Conservation (phyloP, 2,113 vertebrate species). For the Xerus inauris region DNA sequence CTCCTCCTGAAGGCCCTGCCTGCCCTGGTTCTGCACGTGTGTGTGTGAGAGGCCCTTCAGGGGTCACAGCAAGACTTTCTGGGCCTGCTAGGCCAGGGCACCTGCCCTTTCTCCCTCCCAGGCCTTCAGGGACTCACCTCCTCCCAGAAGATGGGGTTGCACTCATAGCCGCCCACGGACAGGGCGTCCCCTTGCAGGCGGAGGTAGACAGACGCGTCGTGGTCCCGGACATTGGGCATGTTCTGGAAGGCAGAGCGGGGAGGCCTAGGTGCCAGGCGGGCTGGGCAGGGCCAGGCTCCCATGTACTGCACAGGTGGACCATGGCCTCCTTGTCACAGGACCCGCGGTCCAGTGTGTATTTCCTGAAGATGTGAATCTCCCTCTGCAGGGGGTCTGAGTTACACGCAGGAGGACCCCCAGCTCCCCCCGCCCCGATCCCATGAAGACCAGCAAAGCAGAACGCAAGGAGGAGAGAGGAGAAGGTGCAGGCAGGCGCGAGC, state of each 20-base stretch:
- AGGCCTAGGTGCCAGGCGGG: background rate
- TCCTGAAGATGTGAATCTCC: too few species aligned
- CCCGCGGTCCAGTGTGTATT: background rate
- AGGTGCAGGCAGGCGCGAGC: too few species aligned
- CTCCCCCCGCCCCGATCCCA: background rate
- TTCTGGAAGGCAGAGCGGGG: slow-evolving; percentile 86
- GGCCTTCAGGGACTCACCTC: slow-evolving; percentile 88
- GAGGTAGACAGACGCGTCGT: slow-evolving; percentile 97
- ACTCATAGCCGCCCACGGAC: slow-evolving; percentile 97
- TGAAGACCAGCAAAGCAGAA: fast-evolving
- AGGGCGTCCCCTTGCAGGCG: slow-evolving; percentile 99
- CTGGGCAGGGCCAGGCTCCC: background rate
- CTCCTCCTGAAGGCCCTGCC: background rate
- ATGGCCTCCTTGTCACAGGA: fast-evolving
- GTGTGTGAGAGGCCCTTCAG: fast-evolving
- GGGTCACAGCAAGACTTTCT: background rate
- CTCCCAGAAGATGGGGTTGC: slow-evolving; percentile 97
- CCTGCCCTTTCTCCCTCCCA: too few species aligned
- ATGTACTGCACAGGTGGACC: fast-evolving
- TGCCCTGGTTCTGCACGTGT: fast-evolving
- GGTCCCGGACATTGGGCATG: slow-evolving; percentile 98
- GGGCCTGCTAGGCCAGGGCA: fast-evolving
- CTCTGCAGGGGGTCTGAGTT: fast-evolving
- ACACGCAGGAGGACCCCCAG: too few species aligned
- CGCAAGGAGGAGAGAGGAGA: fast-evolving